A percentile compares a stretch with the other conserved stretches of the same genome.
Evolutionary conservation across 2,113 vertebrate species (phyloP).

Genomic region (Indri indri): DNA sequence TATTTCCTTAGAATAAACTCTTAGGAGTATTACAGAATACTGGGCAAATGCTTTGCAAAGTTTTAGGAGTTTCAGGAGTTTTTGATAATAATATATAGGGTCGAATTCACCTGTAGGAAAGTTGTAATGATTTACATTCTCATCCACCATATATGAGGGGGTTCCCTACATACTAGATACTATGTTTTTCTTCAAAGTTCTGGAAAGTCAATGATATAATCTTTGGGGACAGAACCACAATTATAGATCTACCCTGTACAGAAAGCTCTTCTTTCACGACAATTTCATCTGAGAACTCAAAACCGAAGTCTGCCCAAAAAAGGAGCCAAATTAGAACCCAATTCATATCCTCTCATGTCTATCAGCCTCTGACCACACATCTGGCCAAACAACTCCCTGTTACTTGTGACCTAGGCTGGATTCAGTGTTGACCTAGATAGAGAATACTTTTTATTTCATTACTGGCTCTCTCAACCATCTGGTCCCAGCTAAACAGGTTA

Average conservation of each 20-base stretch:
- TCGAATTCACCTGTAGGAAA: not conserved
- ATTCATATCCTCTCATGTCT: not conserved
- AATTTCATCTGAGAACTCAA: constrained; percentile 25
- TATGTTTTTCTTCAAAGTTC: constrained; percentile 70
- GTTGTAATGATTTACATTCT: not conserved
- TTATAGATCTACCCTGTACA: constrained; percentile 60
- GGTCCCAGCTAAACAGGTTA: constrained; percentile 67
- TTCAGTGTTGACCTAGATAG: constrained; percentile 70
- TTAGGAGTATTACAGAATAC: not conserved
- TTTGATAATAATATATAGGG: not conserved
- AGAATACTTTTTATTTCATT: constrained; percentile 53
- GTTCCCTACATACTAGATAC: not conserved
- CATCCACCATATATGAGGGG: not conserved
- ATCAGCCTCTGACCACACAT: not conserved
- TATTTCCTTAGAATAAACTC: not conserved
- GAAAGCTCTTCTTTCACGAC: not conserved
- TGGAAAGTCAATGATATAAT: constrained; percentile 71
- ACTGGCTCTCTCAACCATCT: constrained; percentile 38
- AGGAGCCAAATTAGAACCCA: not conserved
- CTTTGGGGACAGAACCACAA: constrained; percentile 70
- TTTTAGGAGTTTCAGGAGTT: not conserved
- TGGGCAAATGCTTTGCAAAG: not conserved
- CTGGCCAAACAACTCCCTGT: constrained; percentile 3
- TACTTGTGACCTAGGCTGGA: constrained; percentile 46
- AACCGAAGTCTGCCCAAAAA: not conserved